Percentiles rank a stretch among this genome's conserved stretches.
These are phyloP conservation scores for Pholis gunnellus DNA, from an alignment of 2,113 vertebrate species.

Conservation along the genomic window DNA sequence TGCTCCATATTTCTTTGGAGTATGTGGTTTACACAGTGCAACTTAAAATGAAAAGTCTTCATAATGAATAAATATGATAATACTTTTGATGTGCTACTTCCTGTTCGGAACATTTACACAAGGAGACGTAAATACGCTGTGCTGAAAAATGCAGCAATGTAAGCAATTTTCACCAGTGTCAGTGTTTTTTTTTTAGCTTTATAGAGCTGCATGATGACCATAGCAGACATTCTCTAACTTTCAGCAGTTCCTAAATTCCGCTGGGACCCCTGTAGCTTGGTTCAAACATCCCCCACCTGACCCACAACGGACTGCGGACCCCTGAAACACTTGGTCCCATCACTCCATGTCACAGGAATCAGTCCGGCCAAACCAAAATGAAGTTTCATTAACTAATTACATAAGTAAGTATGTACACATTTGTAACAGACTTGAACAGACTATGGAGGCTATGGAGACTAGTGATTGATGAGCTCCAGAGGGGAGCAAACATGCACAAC, in stretches of 20 bases:
- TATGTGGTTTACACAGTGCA: background rate
- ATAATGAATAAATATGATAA: background rate
- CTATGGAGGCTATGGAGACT: background rate
- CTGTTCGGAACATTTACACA: slow-evolving; percentile 8
- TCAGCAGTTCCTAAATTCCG: slow-evolving; percentile 49
- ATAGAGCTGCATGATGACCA: slow-evolving; percentile 39
- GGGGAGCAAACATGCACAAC: too few species aligned
- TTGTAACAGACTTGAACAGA: slow-evolving; percentile 73
- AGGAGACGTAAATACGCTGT: slow-evolving; percentile 2
- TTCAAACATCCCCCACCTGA: slow-evolving; percentile 44
- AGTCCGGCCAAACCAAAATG: slow-evolving; percentile 86
- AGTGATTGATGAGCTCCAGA: background rate
- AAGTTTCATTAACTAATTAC: slow-evolving; percentile 93
- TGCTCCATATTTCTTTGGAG: background rate
- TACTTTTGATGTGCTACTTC: background rate
- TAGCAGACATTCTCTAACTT: slow-evolving; percentile 48
- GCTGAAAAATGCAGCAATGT: slow-evolving; percentile 25
- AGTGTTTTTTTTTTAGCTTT: slow-evolving; percentile 40
- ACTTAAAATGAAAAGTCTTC: slow-evolving; percentile 2
- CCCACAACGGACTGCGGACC: slow-evolving; percentile 70
- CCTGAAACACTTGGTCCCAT: slow-evolving; percentile 85
- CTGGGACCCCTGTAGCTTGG: slow-evolving; percentile 22
- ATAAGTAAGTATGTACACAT: slow-evolving; percentile 93
- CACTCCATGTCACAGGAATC: slow-evolving; percentile 82
- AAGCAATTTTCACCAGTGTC: slow-evolving; percentile 3